Base-by-base conservation (phyloP, 2,888 invertebrate species). In the Tubulanus polymorphus region DNA sequence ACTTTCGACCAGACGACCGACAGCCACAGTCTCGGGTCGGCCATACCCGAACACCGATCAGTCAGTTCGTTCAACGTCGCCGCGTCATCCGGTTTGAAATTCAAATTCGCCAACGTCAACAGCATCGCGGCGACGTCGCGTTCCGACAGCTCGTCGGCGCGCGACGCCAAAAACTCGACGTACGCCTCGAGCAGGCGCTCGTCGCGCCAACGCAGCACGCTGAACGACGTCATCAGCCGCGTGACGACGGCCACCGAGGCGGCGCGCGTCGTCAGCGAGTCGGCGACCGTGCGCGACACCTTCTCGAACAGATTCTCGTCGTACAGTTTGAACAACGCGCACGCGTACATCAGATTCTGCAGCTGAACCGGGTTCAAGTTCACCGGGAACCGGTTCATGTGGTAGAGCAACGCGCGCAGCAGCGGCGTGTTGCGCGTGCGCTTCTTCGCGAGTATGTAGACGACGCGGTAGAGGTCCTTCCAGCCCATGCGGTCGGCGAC, bases 401-500 rank as follows among this genome's bases (percentile, higher is more conserved):
- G 59, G 35, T 62, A 60, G 12, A 49, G 32, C 15, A 56, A 18
- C 29, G 59, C 60, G 8, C 62, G 51, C 25, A 62, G 55, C 37
- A 62, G 48, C 15, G 62, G 57, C 1, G 57, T 56, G 48, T 62
- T 62, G 25, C 62, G 57, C 20, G 54, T 55, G 2, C 48, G 10
- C 45, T 53, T 55, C 23, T 51, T 55, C 15, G 62, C 53, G 28
- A 62, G 46, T n/a, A 59, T 35, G 48, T 60, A 62, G 5, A 57
- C 27, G 28, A 62, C 54, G 32, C 56, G 57, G 37, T 60, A 57
- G 18, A 62, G 46, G 30, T 62, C 55, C 35, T 62, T 62, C n/a
- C 52, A 29, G 1, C 35, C 23, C 55, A 60, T 60, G 10, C 53
- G 46, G 15, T 59, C 60, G n/a, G 53, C 54, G 12, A 57, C n/a